phyloP scores from a whole-genome alignment of 1,140 invertebrate genomes.

The Caenorhabditis tropicalis region DNA sequence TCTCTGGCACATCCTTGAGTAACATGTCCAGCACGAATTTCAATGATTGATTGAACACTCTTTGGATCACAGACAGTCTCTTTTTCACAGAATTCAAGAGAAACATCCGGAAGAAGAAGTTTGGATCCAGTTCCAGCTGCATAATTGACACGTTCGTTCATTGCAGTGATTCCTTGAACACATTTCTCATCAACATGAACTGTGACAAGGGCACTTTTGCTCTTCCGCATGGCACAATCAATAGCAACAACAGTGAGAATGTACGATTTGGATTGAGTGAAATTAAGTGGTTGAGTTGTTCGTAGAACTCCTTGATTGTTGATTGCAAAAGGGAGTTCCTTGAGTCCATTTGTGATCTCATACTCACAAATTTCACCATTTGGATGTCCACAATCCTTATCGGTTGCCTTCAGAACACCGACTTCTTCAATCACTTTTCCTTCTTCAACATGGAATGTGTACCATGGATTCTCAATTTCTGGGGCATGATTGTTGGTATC shows the following conservation, averaged over 20 bases:
- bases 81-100: constrained; percentile 55
- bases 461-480: constrained; percentile 72
- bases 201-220: constrained; percentile 68
- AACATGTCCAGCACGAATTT: constrained; percentile 50
- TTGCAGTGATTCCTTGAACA: constrained; percentile 56
- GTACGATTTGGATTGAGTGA: constrained; percentile 65
- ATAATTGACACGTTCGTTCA: constrained; percentile 49
- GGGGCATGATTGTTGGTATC: constrained; percentile 71
- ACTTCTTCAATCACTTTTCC: constrained; percentile 63
- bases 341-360: constrained; percentile 70
- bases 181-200: constrained; percentile 67
- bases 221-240: constrained; percentile 70
- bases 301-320: constrained; percentile 67
- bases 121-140: constrained; percentile 42
- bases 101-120: constrained; percentile 47
- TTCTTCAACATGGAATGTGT: constrained; percentile 69
- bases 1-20: constrained; percentile 52
- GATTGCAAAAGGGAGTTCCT: constrained; percentile 67
- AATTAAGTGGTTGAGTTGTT: constrained; percentile 65
- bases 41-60: constrained; percentile 54
- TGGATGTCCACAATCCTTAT: constrained; percentile 69
- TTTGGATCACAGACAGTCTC: constrained; percentile 60
- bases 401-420: constrained; percentile 63
- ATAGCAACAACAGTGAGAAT: constrained; percentile 70
- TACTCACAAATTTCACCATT: constrained; percentile 71